Evolutionary conservation across 2,888 invertebrate genomes (phyloP).

Genomic region (Brassicogethes aeneus): DNA sequence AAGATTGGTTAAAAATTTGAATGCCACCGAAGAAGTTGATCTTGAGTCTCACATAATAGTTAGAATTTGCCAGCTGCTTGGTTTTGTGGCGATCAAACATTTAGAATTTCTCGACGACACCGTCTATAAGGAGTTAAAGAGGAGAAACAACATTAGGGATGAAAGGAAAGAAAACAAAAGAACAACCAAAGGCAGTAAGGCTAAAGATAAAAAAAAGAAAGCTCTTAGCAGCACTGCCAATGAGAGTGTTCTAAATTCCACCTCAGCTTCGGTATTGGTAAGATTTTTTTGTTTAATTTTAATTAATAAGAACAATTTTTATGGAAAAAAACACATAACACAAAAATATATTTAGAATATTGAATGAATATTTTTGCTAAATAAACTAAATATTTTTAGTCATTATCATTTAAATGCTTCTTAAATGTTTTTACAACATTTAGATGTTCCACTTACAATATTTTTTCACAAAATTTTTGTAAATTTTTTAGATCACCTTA

Average conservation of each 20-base stretch:
- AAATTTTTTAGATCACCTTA: too few relatives aligned
- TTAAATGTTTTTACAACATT: too few relatives aligned
- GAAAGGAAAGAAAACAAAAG: conserved; percentile 38
- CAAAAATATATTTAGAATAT: too few relatives aligned
- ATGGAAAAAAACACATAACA: too few relatives aligned
- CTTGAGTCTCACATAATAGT: conserved; percentile 7
- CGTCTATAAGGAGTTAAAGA: conserved; percentile 75
- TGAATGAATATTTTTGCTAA: too few relatives aligned
- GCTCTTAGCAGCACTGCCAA: not conserved
- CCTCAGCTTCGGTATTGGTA: not conserved
- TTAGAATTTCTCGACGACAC: conserved; percentile 74
- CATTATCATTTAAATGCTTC: too few relatives aligned
- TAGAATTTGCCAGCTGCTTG: conserved; percentile 45
- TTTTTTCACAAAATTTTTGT: too few relatives aligned
- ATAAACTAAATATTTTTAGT: too few relatives aligned
- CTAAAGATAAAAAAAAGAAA: conserved; percentile 9
- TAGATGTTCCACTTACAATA: too few relatives aligned
- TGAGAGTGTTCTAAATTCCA: not conserved
- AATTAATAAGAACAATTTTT: too few relatives aligned
- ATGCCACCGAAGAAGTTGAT: conserved; percentile 19
- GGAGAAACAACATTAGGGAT: conserved; percentile 42
- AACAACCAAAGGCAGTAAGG: conserved; percentile 23
- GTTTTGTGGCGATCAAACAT: conserved; percentile 70
- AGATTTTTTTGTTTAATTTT: not conserved
- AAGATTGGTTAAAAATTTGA: conserved; percentile 10